phyloP scores from a whole-genome alignment of 2,113 vertebrate species.

The Tupaia tana region DNA sequence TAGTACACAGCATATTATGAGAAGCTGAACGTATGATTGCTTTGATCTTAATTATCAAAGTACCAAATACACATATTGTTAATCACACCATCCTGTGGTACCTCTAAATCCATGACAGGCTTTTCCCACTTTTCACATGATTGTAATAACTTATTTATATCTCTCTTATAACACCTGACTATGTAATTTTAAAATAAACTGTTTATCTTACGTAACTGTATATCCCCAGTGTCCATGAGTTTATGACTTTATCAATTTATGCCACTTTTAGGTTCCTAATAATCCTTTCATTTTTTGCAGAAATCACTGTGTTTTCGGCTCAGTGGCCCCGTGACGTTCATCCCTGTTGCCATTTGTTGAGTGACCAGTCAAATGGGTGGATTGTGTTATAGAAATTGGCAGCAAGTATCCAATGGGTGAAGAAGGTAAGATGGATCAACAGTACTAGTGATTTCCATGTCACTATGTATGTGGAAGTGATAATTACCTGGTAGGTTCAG shows the following conservation, averaged over 20 bases:
- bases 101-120: neutral
- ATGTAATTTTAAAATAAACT: neutral
- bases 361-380: conserved; percentile 81
- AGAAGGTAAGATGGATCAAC: conserved; percentile 84
- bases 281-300: conserved; percentile 77
- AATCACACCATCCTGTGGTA: neutral
- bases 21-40: neutral
- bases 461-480: neutral
- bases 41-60: neutral
- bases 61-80: neutral
- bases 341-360: conserved; percentile 49
- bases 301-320: conserved; percentile 68
- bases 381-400: conserved; percentile 86
- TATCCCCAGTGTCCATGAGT: neutral
- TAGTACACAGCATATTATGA: rapidly evolving
- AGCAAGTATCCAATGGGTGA: conserved; percentile 88
- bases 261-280: conserved; percentile 42
- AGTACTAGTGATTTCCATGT: neutral
- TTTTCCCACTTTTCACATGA: neutral
- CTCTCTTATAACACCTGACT: neutral
- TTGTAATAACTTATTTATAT: neutral
- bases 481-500: no score
- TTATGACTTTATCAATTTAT: neutral
- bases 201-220: neutral
- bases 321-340: conserved; percentile 15